Percentiles rank a stretch among this genome's conserved stretches.
Conservation (phyloP, 2,113 vertebrate species). For the Vulpes ferrilata region DNA sequence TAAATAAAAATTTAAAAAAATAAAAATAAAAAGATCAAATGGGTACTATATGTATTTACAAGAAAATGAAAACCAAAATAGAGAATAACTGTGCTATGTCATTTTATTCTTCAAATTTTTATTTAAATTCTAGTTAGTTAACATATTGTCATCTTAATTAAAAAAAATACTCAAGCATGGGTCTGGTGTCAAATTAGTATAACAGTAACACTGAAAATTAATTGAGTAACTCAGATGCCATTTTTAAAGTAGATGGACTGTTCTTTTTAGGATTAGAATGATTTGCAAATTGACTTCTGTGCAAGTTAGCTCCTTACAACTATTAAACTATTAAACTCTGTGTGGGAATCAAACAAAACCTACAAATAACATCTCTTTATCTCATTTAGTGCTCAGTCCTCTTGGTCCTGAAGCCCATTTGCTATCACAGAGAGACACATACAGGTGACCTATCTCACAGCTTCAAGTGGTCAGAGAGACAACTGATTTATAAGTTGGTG, state of each 20-base stretch:
- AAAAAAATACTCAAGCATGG: neutral
- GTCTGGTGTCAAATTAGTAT: neutral
- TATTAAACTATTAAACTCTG: too few species aligned
- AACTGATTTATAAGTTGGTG: neutral
- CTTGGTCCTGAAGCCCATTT: neutral
- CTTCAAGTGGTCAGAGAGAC: neutral
- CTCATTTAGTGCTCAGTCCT: neutral
- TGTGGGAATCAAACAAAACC: neutral
- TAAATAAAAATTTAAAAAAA: too few species aligned
- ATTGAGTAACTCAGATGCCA: neutral
- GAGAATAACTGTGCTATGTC: neutral
- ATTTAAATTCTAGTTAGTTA: neutral
- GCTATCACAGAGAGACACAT: neutral
- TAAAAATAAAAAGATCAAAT: neutral
- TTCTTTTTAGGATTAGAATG: neutral
- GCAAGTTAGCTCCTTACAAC: neutral
- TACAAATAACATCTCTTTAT: neutral
- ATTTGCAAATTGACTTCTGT: neutral
- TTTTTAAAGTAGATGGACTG: neutral
- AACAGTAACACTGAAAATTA: conserved; percentile 29
- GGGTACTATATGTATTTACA: neutral
- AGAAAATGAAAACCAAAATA: neutral
- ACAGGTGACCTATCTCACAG: neutral
- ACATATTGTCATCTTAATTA: neutral
- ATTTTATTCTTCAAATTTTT: neutral